These are phyloP conservation scores for Gadus chalcogrammus DNA, from an alignment of 2,113 vertebrate genomes.

Conservation along the genomic window DNA sequence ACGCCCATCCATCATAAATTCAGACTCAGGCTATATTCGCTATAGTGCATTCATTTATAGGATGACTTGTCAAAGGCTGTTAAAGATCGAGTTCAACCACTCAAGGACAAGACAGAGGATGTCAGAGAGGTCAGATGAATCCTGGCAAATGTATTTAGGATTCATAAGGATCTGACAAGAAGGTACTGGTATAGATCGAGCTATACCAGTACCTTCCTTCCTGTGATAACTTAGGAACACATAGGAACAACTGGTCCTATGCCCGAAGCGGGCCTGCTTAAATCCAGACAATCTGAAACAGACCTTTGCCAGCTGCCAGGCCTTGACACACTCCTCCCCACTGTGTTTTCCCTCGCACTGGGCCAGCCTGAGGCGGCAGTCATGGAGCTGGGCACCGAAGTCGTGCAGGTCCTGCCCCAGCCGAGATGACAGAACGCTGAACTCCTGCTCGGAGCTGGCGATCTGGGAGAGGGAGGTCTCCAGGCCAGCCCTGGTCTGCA, in stretches of 20 bases:
- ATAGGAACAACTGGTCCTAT: too few relatives aligned
- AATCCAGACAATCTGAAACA: background rate
- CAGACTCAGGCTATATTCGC: too few relatives aligned
- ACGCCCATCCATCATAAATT: background rate
- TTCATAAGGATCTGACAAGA: too few relatives aligned
- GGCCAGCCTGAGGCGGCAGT: conserved; percentile 68
- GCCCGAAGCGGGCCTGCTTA: background rate
- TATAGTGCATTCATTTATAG: too few relatives aligned
- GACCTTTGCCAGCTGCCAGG: conserved; percentile 87
- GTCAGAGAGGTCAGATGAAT: too few relatives aligned
- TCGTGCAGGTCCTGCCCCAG: conserved; percentile 80
- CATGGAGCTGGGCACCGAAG: conserved; percentile 71
- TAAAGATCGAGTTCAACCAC: too few relatives aligned
- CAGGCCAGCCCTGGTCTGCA: conserved; percentile 74
- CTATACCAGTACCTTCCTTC: too few relatives aligned
- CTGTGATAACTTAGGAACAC: too few relatives aligned
- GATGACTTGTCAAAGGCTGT: too few relatives aligned
- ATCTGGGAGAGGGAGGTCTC: conserved; percentile 81
- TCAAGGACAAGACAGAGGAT: too few relatives aligned
- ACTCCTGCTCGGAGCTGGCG: conserved; percentile 88
- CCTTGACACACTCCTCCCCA: conserved; percentile 79
- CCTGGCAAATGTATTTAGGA: too few relatives aligned
- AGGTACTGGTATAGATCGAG: too few relatives aligned
- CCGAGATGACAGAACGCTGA: conserved; percentile 70
- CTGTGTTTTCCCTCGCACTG: conserved; percentile 74